These are phyloP conservation scores for Sebastes nivosus DNA, from an alignment of 2,797 vertebrate genomes.

Conservation along the genomic window DNA sequence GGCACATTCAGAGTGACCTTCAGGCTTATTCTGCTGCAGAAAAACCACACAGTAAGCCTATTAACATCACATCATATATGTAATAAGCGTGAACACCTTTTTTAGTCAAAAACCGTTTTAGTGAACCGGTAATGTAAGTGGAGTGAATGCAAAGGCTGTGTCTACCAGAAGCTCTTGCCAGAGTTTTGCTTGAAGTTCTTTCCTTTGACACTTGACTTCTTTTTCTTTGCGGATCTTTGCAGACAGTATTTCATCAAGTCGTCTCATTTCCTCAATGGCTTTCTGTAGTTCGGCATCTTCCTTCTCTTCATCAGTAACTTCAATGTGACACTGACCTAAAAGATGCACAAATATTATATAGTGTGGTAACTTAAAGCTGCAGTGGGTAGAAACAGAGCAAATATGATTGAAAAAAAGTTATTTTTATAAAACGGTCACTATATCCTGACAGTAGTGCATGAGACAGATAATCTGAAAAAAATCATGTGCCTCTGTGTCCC, in stretches of 20 bases:
- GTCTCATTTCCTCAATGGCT: conserved; percentile 86
- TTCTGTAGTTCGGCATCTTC: conserved; percentile 77
- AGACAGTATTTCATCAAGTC: conserved; percentile 86
- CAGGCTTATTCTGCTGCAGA: conserved; percentile 64
- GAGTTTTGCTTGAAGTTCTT: conserved; percentile 83
- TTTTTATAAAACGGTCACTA: too few species aligned
- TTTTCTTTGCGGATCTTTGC: conserved; percentile 79
- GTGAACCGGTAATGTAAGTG: neutral
- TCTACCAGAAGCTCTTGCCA: conserved; percentile 89
- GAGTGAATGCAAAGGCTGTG: neutral
- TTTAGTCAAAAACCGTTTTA: neutral
- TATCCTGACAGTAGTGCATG: too few species aligned
- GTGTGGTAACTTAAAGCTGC: too few species aligned
- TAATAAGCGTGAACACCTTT: neutral
- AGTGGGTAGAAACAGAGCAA: too few species aligned
- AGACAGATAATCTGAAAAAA: too few species aligned
- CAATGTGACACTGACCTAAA: conserved; percentile 36
- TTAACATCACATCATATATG: neutral
- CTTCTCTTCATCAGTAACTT: conserved; percentile 62
- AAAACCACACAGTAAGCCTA: conserved; percentile 4
- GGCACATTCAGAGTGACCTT: conserved; percentile 67
- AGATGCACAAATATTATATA: neutral
- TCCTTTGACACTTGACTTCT: conserved; percentile 83
- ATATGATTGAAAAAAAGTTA: too few species aligned
- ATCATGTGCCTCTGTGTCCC: too few species aligned